Base-by-base conservation (phyloP, 2,888 invertebrate genomes). In the Athalia rosae region DNA sequence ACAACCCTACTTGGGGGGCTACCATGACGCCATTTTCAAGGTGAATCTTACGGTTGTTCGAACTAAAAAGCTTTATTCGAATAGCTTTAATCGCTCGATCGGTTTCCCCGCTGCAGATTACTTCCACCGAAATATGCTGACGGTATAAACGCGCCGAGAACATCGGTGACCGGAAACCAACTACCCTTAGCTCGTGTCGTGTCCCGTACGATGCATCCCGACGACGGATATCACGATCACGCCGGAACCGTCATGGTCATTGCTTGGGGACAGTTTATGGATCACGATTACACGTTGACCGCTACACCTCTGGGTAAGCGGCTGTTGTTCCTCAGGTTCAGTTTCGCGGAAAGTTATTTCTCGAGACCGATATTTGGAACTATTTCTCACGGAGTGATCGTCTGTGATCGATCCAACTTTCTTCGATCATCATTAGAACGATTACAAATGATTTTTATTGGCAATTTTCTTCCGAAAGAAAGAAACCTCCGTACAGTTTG, bases 221-320 rank as follows among this genome's bases (percentile, higher is more conserved):
- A 98, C 86, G 96, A 97, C 83, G 97, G 97, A 59, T 97, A 94
- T 92, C 97, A 97, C 89, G 97, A 98, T 90, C 97, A 97, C 90
- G 97, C 97, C 47, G 97, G 97, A 74, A 97, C 97, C 48, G 96
- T 97, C 84, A 96, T 97, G 95, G 94, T 97, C 78, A 95, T 96
- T 84, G 97, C 97, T 77, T 98, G 97, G 97, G 97, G 97, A 84
- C 97, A 97, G 91, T 97, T 97, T 91, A 96, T 97, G 94, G 97
- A 97, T 90, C 97, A 98, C 91, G 97, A 97, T 90, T 96, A 96
- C 85, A 97, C 97, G 4, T 92, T 97, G 58, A 97, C 97, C 77
- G 97, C 93, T 82, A 97, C 97, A 45, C 96, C 97, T 62, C 91
- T 97, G 81, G 97, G 97, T 97, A 91, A 90, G 91, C 53, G 13